Base-by-base conservation (phyloP, 2,888 invertebrate genomes). In the Anthophora plumipes region DNA sequence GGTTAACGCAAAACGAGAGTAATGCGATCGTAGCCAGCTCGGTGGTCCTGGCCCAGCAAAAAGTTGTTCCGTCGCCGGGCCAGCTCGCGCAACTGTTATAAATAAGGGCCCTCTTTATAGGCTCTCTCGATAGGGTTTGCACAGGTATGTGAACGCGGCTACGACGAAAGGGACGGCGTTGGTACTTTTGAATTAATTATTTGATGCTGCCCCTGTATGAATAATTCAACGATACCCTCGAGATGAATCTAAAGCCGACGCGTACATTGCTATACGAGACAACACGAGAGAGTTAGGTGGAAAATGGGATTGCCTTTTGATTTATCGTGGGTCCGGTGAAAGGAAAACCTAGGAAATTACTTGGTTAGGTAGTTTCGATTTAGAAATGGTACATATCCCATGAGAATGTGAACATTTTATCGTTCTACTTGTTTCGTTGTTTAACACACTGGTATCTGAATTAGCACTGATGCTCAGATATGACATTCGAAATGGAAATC, bases 141-240 rank as follows among this genome's bases (percentile, higher is more conserved):
- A 74, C 60, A 68, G 66, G 69, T 57, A 71, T 72, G 50, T 63
- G 71, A 64, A 69, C 69, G 71, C 70, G 77, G 54, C 54, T 46
- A 82, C 72, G 70, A 72, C 72, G 54, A 85, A 83, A 85, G 82
- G 80, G 77, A 83, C 76, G 80, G 76, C 81, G 84, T 81, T 31
- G 80, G 80, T 88, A 84, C 86, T 83, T 83, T 89, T 86, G 89
- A 88, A 90, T 90, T 87, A 89, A 89, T 90, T 89, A 90, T 89
- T 88, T 82, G 80, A 86, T 88, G 83, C 82, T 80, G 55, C 63
- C 81, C 70, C 31, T n/a, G 54, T 80, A 89, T 89, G 90, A 90
- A 90, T 90, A 85, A 90, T 90, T 90, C 87, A 90, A 68, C 70
- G 71, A 67, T 72, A 78, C 66, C 63, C 60, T 61, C 59, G 67